Evolutionary conservation across 2,113 vertebrate species (phyloP).

Genomic region (Alces alces): DNA sequence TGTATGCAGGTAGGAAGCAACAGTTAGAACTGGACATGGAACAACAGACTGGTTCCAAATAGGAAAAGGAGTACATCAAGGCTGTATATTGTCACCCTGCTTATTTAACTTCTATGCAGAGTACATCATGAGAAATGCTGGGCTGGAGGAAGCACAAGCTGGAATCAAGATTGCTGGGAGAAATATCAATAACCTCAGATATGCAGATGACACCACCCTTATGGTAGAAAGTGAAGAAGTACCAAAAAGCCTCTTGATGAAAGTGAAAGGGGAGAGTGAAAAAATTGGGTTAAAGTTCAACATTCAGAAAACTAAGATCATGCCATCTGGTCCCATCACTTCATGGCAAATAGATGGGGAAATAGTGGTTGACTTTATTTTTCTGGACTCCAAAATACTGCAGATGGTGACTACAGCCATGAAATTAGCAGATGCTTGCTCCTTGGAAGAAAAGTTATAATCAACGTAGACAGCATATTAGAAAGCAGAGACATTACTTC

Average conservation of each 20-base stretch:
- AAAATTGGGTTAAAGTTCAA: neutral
- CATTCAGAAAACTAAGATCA: neutral
- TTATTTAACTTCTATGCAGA: neutral
- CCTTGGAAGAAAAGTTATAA: neutral
- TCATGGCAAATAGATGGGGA: neutral
- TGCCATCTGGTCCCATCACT: neutral
- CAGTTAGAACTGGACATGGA: neutral
- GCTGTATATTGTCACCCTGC: neutral
- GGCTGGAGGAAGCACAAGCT: neutral
- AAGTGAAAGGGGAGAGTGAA: neutral
- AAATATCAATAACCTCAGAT: neutral
- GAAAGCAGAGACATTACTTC: neutral
- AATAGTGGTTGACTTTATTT: neutral
- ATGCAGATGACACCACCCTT: neutral
- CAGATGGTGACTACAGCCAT: neutral
- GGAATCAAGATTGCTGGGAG: neutral
- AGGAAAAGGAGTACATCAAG: neutral
- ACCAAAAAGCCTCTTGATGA: neutral
- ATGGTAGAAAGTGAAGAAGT: neutral
- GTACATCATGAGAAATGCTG: neutral
- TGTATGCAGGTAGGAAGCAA: neutral
- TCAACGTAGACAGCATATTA: neutral
- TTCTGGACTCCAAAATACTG: neutral
- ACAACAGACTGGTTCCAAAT: neutral
- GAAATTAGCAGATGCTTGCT: neutral